Evolutionary conservation across 92 coral and sea anemone genomes (phyloP).

Genomic region (Virgularia gustaviana): DNA sequence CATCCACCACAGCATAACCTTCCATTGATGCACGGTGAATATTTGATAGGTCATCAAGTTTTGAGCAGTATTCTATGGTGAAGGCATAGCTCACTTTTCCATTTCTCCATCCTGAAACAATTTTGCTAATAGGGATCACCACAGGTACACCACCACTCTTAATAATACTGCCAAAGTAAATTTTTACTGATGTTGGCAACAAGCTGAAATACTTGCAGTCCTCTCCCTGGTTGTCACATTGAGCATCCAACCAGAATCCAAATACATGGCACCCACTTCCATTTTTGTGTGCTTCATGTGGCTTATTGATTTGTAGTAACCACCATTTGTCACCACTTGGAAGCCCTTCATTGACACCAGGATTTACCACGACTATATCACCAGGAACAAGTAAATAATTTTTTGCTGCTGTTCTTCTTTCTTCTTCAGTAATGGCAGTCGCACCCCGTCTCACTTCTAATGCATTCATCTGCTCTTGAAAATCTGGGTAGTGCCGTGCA

Average conservation of each 20-base stretch:
- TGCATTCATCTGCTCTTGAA: not conserved
- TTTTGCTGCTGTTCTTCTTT: not conserved
- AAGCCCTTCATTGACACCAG: conserved; percentile 12
- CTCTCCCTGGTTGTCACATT: not conserved
- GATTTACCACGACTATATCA: conserved; percentile 23
- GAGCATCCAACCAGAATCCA: conserved; percentile 8
- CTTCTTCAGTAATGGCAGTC: not conserved
- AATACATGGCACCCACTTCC: conserved; percentile 7
- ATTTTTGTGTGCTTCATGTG: conserved; percentile 2
- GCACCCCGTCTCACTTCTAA: conserved; percentile 2
- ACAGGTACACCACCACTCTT: conserved; percentile 28
- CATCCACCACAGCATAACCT: conserved; percentile 7
- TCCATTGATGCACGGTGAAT: conserved; percentile 36
- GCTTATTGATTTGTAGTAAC: conserved; percentile 3
- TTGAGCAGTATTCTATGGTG: conserved; percentile 15
- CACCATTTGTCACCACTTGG: conserved; percentile 18
- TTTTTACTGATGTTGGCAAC: not conserved
- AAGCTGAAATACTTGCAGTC: conserved; percentile 10
- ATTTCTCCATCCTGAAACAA: conserved; percentile 30
- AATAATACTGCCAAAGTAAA: conserved; percentile 12
- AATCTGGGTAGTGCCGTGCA: conserved; percentile 16
- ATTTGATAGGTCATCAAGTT: conserved; percentile 34
- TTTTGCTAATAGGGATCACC: conserved; percentile 17
- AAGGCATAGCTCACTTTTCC: conserved; percentile 36
- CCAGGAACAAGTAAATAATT: conserved; percentile 31